Evolutionary conservation across 2,797 vertebrate species (phyloP).

Genomic region (Neomorphus geoffroyi): DNA sequence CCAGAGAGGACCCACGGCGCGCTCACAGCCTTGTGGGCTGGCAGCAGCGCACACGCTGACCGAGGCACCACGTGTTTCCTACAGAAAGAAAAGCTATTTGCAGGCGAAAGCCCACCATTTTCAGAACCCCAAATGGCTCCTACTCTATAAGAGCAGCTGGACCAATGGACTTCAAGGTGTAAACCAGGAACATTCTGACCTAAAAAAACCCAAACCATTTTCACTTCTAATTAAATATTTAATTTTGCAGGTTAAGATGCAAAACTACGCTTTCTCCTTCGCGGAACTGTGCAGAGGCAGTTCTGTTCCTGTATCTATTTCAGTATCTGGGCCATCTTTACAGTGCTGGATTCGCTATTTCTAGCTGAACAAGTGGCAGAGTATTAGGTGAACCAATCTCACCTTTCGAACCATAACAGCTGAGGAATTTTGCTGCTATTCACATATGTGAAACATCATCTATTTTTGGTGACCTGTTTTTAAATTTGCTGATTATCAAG

Average conservation of each 20-base stretch:
- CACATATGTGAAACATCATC: background rate
- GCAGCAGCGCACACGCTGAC: background rate
- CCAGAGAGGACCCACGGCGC: fast-evolving
- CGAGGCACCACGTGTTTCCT: background rate
- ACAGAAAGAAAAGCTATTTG: background rate
- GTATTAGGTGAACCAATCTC: background rate
- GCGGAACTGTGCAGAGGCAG: background rate
- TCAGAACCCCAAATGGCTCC: background rate
- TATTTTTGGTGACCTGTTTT: background rate
- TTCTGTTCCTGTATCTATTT: background rate
- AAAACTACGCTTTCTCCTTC: background rate
- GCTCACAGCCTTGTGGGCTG: background rate
- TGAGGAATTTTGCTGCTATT: slow-evolving; percentile 17
- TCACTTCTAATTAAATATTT: background rate
- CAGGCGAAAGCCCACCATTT: background rate
- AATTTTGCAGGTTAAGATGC: background rate
- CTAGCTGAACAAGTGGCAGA: background rate
- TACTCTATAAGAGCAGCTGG: background rate
- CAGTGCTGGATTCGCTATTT: background rate
- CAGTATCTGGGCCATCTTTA: background rate
- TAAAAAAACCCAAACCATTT: background rate
- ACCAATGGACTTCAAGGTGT: background rate
- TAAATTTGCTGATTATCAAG: slow-evolving; percentile 44
- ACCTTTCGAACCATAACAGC: background rate
- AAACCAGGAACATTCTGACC: background rate